These are phyloP conservation scores for Athalia rosae DNA, from an alignment of 2,888 invertebrate genomes.

Conservation along the genomic window DNA sequence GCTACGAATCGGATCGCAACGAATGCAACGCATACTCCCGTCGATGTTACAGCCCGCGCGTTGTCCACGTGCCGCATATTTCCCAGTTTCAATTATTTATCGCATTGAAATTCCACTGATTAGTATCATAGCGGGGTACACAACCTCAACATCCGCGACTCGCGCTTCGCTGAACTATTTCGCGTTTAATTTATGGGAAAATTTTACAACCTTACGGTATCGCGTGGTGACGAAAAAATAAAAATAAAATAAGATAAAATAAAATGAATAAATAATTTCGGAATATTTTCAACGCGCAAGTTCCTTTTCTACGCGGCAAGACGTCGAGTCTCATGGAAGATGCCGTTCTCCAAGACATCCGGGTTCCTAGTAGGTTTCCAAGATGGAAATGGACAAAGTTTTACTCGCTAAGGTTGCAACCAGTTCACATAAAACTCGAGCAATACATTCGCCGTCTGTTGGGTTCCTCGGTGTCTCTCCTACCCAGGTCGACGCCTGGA, in stretches of 20 bases:
- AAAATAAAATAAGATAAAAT: too few relatives aligned
- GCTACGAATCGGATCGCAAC: background rate
- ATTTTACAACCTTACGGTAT: background rate
- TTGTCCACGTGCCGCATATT: slow-evolving; percentile 62
- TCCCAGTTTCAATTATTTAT: slow-evolving; percentile 72
- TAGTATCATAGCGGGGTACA: slow-evolving; percentile 71
- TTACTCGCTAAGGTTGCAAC: slow-evolving; percentile 50
- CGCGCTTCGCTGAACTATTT: slow-evolving; percentile 28
- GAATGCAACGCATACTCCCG: background rate
- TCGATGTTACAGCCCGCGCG: slow-evolving; percentile 36
- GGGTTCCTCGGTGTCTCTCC: background rate
- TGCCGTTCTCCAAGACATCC: slow-evolving; percentile 52
- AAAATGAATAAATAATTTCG: too few relatives aligned
- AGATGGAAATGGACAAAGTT: slow-evolving; percentile 70
- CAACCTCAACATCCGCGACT: slow-evolving; percentile 45
- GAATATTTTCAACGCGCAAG: too few relatives aligned
- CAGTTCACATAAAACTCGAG: slow-evolving; percentile 34
- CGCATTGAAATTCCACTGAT: slow-evolving; percentile 73
- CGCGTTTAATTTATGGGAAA: slow-evolving; percentile 31
- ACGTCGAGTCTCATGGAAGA: slow-evolving; percentile 30
- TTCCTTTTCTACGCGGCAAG: slow-evolving; percentile 23
- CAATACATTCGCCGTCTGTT: slow-evolving; percentile 34
- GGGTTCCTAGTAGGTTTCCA: slow-evolving; percentile 53
- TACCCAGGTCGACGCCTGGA: slow-evolving; percentile 53
- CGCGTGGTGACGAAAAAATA: too few relatives aligned